Conservation (phyloP, 2,888 invertebrate genomes). For the Heliconius cydno region DNA sequence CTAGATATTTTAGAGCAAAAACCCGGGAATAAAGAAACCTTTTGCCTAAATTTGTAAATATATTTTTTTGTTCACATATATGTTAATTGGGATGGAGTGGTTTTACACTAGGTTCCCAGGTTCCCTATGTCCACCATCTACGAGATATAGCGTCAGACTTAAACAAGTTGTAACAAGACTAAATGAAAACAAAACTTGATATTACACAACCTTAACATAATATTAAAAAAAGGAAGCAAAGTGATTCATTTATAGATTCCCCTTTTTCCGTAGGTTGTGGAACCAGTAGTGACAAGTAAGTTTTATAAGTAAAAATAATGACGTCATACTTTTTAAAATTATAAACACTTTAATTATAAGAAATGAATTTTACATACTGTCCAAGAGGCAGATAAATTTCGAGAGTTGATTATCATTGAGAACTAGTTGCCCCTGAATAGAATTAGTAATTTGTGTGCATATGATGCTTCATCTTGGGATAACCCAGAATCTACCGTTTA, state of each 20-base stretch:
- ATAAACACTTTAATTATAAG: not conserved
- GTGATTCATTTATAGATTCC: not conserved
- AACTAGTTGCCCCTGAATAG: constrained; percentile 1
- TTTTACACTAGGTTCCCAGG: not conserved
- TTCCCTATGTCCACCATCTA: too few species aligned
- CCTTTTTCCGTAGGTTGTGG: not conserved
- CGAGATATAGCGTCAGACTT: too few species aligned
- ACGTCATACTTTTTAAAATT: not conserved
- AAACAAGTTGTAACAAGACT: too few species aligned
- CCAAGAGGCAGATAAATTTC: not conserved
- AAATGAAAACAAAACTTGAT: not conserved
- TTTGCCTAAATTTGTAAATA: not conserved
- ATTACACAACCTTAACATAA: not conserved
- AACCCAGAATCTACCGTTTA: not conserved
- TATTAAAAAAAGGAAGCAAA: not conserved
- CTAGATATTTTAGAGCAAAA: not conserved
- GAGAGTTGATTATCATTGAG: constrained; percentile 9
- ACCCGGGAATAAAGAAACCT: not conserved
- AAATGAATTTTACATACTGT: not conserved
- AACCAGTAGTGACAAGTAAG: not conserved
- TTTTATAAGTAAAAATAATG: not conserved
- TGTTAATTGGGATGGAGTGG: not conserved
- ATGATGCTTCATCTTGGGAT: not conserved
- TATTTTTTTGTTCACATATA: too few species aligned
- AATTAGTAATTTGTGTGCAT: not conserved